Conservation (phyloP, 2,888 invertebrate genomes). For the Nephrotoma flavescens region DNA sequence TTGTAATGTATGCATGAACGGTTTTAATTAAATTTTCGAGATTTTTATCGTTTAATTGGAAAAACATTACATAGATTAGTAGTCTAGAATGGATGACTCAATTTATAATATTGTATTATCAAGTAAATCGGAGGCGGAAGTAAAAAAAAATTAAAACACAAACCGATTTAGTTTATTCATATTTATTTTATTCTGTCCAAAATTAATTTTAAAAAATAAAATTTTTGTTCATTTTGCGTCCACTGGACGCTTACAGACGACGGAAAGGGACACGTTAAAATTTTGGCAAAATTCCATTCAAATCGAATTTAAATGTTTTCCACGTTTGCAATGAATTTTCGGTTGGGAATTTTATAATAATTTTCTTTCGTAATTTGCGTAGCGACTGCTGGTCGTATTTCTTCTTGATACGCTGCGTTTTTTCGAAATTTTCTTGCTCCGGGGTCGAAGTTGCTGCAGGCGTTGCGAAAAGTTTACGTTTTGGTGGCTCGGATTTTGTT, state of each 20-base stretch:
- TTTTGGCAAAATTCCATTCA: not conserved
- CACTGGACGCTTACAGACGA: too few species aligned
- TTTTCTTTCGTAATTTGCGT: not conserved
- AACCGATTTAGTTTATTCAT: not conserved
- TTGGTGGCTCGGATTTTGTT: not conserved
- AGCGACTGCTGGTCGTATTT: not conserved
- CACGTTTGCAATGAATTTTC: not conserved
- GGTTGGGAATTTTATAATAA: not conserved
- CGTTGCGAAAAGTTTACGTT: not conserved
- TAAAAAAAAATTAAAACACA: not conserved
- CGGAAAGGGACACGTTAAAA: not conserved
- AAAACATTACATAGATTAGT: not conserved
- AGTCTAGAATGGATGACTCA: not conserved
- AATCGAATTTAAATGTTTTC: constrained; percentile 3
- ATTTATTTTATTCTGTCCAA: not conserved
- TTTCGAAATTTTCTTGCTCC: not conserved
- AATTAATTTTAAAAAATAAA: not conserved
- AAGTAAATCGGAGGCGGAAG: not conserved
- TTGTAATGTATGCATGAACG: not conserved
- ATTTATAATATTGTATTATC: not conserved
- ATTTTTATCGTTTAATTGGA: not conserved
- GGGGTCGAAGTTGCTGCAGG: not conserved
- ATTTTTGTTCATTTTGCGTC: not conserved
- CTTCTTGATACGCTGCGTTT: not conserved
- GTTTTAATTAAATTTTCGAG: not conserved